Percentiles rank a stretch among this genome's conserved stretches.
phyloP scores from a whole-genome alignment of 2,113 vertebrate genomes.

The Phylloscopus trochiloides region DNA sequence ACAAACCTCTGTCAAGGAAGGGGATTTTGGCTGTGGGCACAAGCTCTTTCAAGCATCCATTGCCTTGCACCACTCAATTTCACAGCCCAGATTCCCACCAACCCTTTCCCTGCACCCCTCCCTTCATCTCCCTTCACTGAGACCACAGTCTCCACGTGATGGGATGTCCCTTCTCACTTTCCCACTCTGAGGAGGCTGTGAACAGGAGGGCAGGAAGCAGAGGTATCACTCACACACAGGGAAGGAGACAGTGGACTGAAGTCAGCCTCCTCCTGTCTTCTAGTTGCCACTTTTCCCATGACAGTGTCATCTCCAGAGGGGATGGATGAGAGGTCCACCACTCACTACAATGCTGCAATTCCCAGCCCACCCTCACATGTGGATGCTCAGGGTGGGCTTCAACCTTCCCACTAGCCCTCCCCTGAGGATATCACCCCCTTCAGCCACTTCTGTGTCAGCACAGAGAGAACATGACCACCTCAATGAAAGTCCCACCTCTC shows the following conservation, averaged over 20 bases:
- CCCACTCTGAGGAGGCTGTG: accelerated
- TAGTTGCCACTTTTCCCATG: not conserved
- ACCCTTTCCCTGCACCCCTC: not conserved
- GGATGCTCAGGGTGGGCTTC: not conserved
- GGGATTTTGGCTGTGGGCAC: not conserved
- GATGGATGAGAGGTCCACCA: not conserved
- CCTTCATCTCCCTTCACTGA: not conserved
- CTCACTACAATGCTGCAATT: not conserved
- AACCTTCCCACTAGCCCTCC: not conserved
- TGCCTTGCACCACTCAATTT: not conserved
- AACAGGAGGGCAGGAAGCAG: not conserved
- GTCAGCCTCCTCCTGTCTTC: not conserved
- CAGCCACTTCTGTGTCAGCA: not conserved
- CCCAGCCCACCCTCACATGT: not conserved
- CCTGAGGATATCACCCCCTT: not conserved
- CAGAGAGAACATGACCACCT: not conserved
- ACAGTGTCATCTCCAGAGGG: not conserved
- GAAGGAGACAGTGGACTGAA: not conserved
- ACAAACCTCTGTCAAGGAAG: not conserved
- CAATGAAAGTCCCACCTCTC: accelerated
- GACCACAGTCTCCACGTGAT: accelerated
- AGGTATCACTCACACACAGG: not conserved
- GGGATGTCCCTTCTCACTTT: not conserved
- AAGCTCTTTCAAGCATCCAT: not conserved
- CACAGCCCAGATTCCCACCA: not conserved